Evolutionary conservation across 1,140 invertebrate genomes (phyloP).

Genomic region (Bombus affinis): DNA sequence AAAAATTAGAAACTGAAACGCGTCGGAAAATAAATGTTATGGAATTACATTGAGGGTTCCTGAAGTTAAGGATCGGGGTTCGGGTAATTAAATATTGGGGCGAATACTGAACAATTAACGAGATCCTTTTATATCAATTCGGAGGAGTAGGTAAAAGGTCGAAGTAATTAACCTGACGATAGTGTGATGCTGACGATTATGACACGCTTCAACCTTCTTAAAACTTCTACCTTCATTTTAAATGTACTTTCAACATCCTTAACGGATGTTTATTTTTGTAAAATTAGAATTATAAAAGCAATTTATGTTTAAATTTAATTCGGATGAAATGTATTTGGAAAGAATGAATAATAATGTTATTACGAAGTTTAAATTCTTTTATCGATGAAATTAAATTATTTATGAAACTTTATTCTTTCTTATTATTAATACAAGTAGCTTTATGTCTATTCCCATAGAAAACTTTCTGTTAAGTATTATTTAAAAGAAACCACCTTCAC

Average conservation of each 20-base stretch:
- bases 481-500: too few species aligned
- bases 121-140: background rate
- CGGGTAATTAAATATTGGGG: background rate
- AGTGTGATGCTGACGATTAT: too few species aligned
- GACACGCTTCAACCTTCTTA: too few species aligned
- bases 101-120: background rate
- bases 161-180: too few species aligned
- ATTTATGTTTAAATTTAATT: background rate
- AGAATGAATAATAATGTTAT: background rate
- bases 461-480: too few species aligned
- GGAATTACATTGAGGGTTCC: too few species aligned
- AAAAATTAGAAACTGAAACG: background rate
- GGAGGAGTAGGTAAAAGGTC: background rate
- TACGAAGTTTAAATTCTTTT: background rate
- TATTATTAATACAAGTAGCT: too few species aligned
- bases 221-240: too few species aligned
- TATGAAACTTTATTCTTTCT: too few species aligned
- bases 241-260: too few species aligned
- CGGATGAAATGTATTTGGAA: background rate
- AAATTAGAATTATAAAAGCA: background rate
- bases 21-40: background rate
- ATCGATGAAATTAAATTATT: background rate
- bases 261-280: background rate
- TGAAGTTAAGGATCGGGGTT: background rate
- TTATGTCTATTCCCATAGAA: too few species aligned